phyloP scores from a whole-genome alignment of 2,797 vertebrate genomes.

The Manis pentadactyla region DNA sequence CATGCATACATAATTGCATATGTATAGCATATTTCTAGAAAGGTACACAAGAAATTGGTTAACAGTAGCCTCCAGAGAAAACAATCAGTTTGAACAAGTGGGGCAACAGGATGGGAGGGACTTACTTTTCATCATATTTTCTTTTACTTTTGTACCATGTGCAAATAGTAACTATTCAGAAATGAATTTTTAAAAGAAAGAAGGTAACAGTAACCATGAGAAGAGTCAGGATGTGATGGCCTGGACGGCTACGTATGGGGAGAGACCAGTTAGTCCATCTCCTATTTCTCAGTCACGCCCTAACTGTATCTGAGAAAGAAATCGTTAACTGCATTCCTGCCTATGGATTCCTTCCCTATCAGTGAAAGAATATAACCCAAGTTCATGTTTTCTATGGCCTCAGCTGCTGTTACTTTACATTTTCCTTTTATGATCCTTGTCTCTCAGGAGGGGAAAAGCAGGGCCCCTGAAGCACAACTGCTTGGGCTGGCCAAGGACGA shows the following conservation, averaged over 20 bases:
- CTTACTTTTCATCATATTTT: not conserved
- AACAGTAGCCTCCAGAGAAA: not conserved
- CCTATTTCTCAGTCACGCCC: not conserved
- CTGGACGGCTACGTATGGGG: not conserved
- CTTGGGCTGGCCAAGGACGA: not conserved
- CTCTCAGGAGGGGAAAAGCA: not conserved
- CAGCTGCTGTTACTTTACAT: not conserved
- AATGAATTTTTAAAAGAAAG: not conserved
- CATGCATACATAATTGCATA: accelerated
- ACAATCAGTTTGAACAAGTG: not conserved
- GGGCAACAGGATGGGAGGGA: no score
- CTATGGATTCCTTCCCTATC: not conserved
- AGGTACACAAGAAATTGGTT: not conserved
- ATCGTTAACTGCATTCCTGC: not conserved
- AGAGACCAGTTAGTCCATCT: not conserved
- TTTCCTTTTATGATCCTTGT: not conserved
- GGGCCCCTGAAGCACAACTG: not conserved
- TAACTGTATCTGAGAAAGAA: not conserved
- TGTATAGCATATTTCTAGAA: not conserved
- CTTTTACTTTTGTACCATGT: not conserved
- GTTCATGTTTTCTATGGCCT: not conserved
- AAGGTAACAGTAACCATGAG: not conserved
- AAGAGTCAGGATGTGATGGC: not conserved
- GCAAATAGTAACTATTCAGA: not conserved
- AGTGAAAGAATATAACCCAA: not conserved